Percentiles rank a stretch among this genome's conserved stretches.
These are phyloP conservation scores for Onychomys leucogaster DNA, from an alignment of 2,797 vertebrate species.

Conservation along the genomic window DNA sequence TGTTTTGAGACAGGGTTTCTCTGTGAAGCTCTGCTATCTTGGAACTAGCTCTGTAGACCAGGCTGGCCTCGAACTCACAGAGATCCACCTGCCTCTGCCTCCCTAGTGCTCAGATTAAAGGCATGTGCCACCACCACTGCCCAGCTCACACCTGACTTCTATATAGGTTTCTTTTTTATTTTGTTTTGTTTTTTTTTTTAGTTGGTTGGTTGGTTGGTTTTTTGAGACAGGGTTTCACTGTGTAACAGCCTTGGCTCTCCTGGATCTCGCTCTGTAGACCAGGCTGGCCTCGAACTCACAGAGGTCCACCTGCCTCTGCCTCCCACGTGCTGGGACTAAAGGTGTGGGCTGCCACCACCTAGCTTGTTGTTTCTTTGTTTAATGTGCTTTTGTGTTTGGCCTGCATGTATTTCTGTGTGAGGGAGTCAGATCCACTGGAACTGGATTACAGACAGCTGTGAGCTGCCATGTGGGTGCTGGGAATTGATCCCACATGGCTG, in stretches of 20 bases:
- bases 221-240: too few relatives aligned
- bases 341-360: too few relatives aligned
- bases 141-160: not conserved
- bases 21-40: not conserved
- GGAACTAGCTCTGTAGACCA: not conserved
- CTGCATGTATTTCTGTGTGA: not conserved
- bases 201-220: too few relatives aligned
- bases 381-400: not conserved
- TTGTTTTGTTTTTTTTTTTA: too few relatives aligned
- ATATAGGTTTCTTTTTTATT: not conserved
- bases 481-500: not conserved
- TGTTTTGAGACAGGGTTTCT: not conserved
- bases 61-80: not conserved
- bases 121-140: not conserved
- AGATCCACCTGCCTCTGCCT: not conserved
- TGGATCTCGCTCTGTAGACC: too few relatives aligned
- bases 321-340: too few relatives aligned
- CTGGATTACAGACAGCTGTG: not conserved
- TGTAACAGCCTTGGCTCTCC: too few relatives aligned
- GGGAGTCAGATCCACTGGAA: not conserved
- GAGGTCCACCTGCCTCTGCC: too few relatives aligned
- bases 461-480: not conserved
- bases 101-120: not conserved
- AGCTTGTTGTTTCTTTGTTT: too few relatives aligned
- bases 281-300: too few relatives aligned